Base-by-base conservation (phyloP, 2,888 invertebrate genomes). In the Polymixis lichenea region DNA sequence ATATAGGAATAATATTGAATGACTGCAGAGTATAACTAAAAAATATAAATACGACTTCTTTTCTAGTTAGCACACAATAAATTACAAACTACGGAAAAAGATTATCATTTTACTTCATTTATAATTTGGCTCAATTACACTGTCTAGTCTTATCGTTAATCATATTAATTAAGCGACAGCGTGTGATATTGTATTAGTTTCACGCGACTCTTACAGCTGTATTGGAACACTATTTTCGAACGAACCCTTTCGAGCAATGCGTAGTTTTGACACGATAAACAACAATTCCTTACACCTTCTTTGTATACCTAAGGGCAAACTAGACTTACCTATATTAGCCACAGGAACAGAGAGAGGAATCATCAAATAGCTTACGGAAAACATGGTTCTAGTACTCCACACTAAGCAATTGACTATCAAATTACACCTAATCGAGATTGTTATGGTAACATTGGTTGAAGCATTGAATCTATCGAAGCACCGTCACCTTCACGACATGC, bases 151-250 rank as follows among this genome's bases (percentile, higher is more conserved):
- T 53, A 55, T 22, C 15, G 22, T 77, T 17, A 66, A 58, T 75
- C 28, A 77, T 13, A 38, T 49, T 75, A 55, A 75, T 65, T 67
- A 51, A 4, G 15, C 28, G 53, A 77, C 70, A 69, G 71, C 60
- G 71, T 71, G 72, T 25, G 79, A 78, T 51, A 46, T 58, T 38
- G 5, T 19, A 32, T 32, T 66, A 25, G 19, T 68, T 68, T 13
- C 19, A 56, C 22, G 11, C 19, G 7, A 25, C 7, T 38, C 1
- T 0, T 6, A 32, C 4, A n/a, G 19, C 46, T n/a, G 28, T 70
- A n/a, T 38, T 17, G 4, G 5, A n/a, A 7, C 9, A 46, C 1
- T 7, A 28, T 62, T 19, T 17, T 15, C 13, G 19, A 43, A 43
- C 3, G 11, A 32, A 15, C 13, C 7, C 19, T 46, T 46, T 15